phyloP scores from a whole-genome alignment of 1,140 invertebrate genomes.

The Choristoneura fumiferana region DNA sequence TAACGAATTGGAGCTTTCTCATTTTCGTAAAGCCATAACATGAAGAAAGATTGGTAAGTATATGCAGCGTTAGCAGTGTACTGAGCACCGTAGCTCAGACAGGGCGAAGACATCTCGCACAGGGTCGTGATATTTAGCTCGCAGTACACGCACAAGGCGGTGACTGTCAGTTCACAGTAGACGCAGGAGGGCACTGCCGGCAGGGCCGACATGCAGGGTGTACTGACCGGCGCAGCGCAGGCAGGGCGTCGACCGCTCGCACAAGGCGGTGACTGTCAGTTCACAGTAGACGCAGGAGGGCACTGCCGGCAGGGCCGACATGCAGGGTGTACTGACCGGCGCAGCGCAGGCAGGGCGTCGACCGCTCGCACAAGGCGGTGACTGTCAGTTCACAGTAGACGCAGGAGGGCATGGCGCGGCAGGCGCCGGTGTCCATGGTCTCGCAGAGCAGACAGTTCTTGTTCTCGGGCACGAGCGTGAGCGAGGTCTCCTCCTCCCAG shows the following conservation, averaged over 20 bases:
- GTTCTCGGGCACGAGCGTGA: constrained; percentile 60
- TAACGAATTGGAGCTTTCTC: too few relatives aligned
- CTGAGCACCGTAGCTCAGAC: too few relatives aligned
- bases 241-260: constrained; percentile 13
- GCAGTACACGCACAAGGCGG: neutral
- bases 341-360: constrained; percentile 61
- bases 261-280: constrained; percentile 15
- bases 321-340: constrained; percentile 43
- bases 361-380: constrained; percentile 61
- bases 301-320: neutral
- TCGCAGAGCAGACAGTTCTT: constrained; percentile 70
- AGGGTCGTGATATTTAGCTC: too few relatives aligned
- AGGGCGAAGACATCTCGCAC: too few relatives aligned
- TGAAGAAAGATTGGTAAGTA: too few relatives aligned
- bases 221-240: constrained; percentile 40
- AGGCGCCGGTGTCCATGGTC: constrained; percentile 61
- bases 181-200: neutral
- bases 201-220: neutral
- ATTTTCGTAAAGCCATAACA: too few relatives aligned
- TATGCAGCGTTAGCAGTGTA: too few relatives aligned
- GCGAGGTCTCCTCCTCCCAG: constrained; percentile 67
- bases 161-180: constrained; percentile 11
- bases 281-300: constrained; percentile 21
- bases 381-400: constrained; percentile 69
- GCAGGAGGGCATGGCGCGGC: constrained; percentile 65